Conservation (phyloP, 1,140 invertebrate genomes). For the Magallana ariakensis region DNA sequence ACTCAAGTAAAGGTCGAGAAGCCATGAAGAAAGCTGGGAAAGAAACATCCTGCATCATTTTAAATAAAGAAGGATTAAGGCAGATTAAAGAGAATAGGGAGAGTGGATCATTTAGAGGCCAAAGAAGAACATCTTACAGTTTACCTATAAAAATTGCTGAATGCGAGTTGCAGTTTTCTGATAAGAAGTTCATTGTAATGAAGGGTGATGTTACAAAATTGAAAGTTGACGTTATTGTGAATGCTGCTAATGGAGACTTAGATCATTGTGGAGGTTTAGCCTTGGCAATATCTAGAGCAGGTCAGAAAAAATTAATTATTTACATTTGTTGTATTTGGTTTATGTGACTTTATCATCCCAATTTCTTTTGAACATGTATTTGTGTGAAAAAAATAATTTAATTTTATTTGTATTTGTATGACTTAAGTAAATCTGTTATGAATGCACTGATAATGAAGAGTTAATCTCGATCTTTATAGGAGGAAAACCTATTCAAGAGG, state of each 20-base stretch:
- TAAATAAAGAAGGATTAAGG: background rate
- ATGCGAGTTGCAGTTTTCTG: background rate
- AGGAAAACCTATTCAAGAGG: constrained; percentile 57
- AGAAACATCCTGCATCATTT: background rate
- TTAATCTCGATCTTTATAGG: constrained; percentile 40
- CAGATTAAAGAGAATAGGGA: constrained; percentile 6
- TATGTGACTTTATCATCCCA: background rate
- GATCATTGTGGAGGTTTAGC: constrained; percentile 66
- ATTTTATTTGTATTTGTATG: background rate
- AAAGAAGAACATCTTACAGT: background rate
- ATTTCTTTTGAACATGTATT: background rate
- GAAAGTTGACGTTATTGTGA: constrained; percentile 65
- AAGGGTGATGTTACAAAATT: constrained; percentile 63
- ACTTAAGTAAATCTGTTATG: background rate
- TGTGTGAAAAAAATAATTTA: too few relatives aligned
- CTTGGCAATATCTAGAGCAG: constrained; percentile 57
- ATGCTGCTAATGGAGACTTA: constrained; percentile 67
- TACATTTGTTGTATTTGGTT: too few relatives aligned
- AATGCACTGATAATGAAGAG: background rate
- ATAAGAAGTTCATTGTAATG: constrained; percentile 44
- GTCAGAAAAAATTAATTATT: constrained; percentile 30
- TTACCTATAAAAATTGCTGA: constrained; percentile 1
- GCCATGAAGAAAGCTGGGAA: constrained; percentile 10
- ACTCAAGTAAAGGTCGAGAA: constrained; percentile 37
- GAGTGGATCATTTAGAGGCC: background rate